phyloP scores from a whole-genome alignment of 1,140 invertebrate species.

The Lepidostoma basale region DNA sequence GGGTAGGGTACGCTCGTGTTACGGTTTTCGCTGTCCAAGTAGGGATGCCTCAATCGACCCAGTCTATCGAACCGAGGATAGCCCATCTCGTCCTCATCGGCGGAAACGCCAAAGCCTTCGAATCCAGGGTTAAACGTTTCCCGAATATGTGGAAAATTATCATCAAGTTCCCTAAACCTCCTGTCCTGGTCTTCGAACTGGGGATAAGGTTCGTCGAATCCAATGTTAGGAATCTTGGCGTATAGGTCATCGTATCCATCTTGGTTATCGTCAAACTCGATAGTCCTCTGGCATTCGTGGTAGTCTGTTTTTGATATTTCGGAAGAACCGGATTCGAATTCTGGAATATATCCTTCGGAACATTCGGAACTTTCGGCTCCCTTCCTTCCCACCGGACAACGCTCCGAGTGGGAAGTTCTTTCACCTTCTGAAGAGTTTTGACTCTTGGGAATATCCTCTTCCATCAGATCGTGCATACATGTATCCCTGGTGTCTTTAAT shows the following conservation, averaged over 20 bases:
- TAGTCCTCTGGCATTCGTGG: constrained; percentile 56
- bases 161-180: constrained; percentile 37
- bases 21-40: constrained; percentile 58
- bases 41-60: constrained; percentile 60
- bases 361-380: constrained; percentile 64
- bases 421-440: constrained; percentile 62
- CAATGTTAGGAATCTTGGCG: constrained; percentile 43
- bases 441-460: constrained; percentile 61
- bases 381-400: constrained; percentile 48
- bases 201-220: constrained; percentile 44
- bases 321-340: constrained; percentile 68
- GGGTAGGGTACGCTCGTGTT: constrained; percentile 46
- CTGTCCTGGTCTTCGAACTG: constrained; percentile 34
- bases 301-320: constrained; percentile 63
- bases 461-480: constrained; percentile 59
- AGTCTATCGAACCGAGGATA: constrained; percentile 65
- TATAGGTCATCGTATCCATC: constrained; percentile 48
- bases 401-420: constrained; percentile 55
- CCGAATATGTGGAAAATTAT: constrained; percentile 32
- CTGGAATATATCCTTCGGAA: constrained; percentile 69
- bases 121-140: constrained; percentile 55
- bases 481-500: constrained; percentile 49
- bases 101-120: constrained; percentile 65
- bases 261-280: constrained; percentile 57
- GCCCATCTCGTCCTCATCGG: constrained; percentile 68